Evolutionary conservation across 1,140 invertebrate species (phyloP).

Genomic region (Antheraea mylitta): DNA sequence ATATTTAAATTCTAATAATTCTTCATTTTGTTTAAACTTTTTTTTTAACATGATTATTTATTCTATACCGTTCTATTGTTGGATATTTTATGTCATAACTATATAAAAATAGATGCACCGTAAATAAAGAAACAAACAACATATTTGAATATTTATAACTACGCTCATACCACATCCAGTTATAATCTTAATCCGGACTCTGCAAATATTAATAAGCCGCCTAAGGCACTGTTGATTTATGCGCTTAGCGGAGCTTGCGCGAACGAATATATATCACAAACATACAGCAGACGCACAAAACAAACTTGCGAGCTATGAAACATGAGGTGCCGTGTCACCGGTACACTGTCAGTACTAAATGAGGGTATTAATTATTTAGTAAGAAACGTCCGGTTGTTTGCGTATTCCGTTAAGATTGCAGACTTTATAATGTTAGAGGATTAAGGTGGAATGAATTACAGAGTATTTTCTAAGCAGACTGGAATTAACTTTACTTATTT

Average conservation of each 20-base stretch:
- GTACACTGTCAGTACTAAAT: slow-evolving; percentile 38
- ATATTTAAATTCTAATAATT: too few species aligned
- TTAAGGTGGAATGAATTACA: background rate
- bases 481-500: background rate
- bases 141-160: too few species aligned
- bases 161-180: background rate
- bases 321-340: slow-evolving; percentile 42
- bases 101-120: too few species aligned
- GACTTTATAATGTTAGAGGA: background rate
- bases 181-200: slow-evolving; percentile 26
- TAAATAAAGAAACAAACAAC: too few species aligned
- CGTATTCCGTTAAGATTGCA: background rate
- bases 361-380: slow-evolving; percentile 43
- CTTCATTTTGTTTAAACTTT: too few species aligned
- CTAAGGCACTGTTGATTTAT: slow-evolving; percentile 71
- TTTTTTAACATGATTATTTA: too few species aligned
- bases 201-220: slow-evolving; percentile 72
- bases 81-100: too few species aligned
- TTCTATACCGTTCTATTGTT: too few species aligned
- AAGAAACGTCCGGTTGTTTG: slow-evolving; percentile 9
- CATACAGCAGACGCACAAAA: slow-evolving; percentile 43
- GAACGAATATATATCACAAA: slow-evolving; percentile 67
- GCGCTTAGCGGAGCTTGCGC: slow-evolving; percentile 52
- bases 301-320: slow-evolving; percentile 27
- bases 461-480: background rate